Percentiles rank a stretch among this genome's conserved stretches.
phyloP scores from a whole-genome alignment of 2,797 vertebrate species.

The Sebastes kiyomatsui region DNA sequence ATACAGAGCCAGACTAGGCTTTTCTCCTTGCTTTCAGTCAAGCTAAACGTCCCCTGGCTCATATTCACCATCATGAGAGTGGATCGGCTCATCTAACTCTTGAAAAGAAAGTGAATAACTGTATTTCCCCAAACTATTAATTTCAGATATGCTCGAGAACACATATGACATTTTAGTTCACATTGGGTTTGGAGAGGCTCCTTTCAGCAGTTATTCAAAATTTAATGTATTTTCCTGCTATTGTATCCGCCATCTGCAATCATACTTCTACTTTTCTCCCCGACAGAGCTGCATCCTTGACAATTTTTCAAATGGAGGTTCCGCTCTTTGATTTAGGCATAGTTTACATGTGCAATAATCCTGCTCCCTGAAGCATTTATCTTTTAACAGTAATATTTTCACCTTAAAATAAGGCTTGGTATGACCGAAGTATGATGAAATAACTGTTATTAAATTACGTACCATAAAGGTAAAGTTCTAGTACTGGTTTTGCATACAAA shows the following conservation, averaged over 20 bases:
- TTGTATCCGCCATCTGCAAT: slow-evolving; percentile 39
- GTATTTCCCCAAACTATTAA: neutral
- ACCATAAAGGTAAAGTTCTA: neutral
- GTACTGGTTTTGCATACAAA: neutral
- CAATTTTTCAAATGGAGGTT: neutral
- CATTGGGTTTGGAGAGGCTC: slow-evolving; percentile 14
- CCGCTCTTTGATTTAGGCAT: slow-evolving; percentile 10
- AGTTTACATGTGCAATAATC: slow-evolving; percentile 11
- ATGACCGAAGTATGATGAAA: slow-evolving; percentile 20
- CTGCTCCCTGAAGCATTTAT: neutral
- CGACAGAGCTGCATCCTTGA: slow-evolving; percentile 9
- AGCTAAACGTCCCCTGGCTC: neutral
- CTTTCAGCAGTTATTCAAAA: slow-evolving; percentile 44
- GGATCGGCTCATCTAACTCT: neutral
- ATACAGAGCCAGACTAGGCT: neutral
- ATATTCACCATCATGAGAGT: neutral
- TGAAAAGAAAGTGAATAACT: neutral
- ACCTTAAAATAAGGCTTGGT: neutral
- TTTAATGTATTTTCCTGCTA: slow-evolving; percentile 52
- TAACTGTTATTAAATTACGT: neutral
- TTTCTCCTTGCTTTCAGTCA: neutral
- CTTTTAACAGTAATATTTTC: slow-evolving; percentile 4
- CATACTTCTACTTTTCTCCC: slow-evolving; percentile 13
- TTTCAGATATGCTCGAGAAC: neutral
- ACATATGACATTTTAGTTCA: neutral